Evolutionary conservation across 2,888 invertebrate species (phyloP).

Genomic region (Hypsopygia costalis): DNA sequence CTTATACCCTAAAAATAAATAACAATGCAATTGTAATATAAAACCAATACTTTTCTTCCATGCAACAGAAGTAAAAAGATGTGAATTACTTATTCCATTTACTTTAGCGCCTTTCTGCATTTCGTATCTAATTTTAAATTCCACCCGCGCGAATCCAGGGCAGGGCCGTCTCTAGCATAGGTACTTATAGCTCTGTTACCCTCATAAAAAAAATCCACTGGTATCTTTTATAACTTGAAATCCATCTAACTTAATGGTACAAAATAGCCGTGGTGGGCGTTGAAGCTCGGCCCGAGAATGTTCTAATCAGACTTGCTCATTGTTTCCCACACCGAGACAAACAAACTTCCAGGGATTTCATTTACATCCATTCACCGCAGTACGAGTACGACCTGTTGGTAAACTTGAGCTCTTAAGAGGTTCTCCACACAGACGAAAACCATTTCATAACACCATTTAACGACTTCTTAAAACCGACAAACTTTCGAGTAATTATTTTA

Average conservation of each 20-base stretch:
- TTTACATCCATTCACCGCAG: conserved; percentile 44
- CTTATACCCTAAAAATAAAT: too few species aligned
- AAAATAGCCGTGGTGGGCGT: conserved; percentile 30
- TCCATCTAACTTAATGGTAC: neutral
- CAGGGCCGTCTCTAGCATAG: too few species aligned
- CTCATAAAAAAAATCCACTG: too few species aligned
- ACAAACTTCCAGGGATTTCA: conserved; percentile 48
- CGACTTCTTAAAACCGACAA: conserved; percentile 16
- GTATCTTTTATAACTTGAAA: neutral
- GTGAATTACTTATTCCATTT: too few species aligned
- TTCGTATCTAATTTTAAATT: too few species aligned
- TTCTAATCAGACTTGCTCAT: conserved; percentile 48
- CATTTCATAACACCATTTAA: conserved; percentile 26
- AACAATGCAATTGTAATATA: too few species aligned
- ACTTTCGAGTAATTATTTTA: conserved; percentile 5
- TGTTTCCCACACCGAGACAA: conserved; percentile 51
- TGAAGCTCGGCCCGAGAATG: conserved; percentile 18
- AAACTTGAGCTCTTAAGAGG: conserved; percentile 29
- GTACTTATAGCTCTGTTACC: too few species aligned
- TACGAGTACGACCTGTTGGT: conserved; percentile 22
- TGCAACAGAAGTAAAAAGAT: too few species aligned
- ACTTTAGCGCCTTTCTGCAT: too few species aligned
- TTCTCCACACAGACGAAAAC: conserved; percentile 19
- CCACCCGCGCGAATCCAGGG: too few species aligned
- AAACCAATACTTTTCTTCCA: too few species aligned